phyloP scores from a whole-genome alignment of 2,797 vertebrate species.

The Hyperoplus immaculatus region DNA sequence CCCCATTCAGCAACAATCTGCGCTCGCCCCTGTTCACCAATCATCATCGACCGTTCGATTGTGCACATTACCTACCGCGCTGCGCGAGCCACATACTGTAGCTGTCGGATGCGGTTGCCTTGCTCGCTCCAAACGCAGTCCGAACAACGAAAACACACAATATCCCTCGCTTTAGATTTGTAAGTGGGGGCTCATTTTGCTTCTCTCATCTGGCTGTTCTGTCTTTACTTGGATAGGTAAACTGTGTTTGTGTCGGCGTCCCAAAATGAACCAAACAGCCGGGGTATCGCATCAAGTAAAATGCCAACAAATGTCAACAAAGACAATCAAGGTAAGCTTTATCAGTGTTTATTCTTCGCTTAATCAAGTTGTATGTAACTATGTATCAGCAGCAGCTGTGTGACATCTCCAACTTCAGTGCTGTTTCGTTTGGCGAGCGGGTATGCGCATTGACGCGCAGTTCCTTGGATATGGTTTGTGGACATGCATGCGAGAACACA shows the following conservation, averaged over 20 bases:
- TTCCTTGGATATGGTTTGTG: slow-evolving; percentile 45
- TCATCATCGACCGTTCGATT: slow-evolving; percentile 21
- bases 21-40: slow-evolving; percentile 51
- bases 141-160: slow-evolving; percentile 28
- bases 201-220: slow-evolving; percentile 19
- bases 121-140: slow-evolving; percentile 45
- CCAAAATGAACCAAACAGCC: slow-evolving; percentile 95
- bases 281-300: slow-evolving; percentile 93
- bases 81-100: slow-evolving; percentile 20
- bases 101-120: slow-evolving; percentile 60
- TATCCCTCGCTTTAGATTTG: slow-evolving; percentile 30
- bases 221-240: slow-evolving; percentile 56
- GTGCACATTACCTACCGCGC: slow-evolving; percentile 29
- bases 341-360: neutral
- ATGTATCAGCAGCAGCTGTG: slow-evolving; percentile 1
- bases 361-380: neutral
- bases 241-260: slow-evolving; percentile 58
- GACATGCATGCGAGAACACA: neutral
- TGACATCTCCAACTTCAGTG: slow-evolving; percentile 41
- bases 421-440: slow-evolving; percentile 22
- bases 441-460: slow-evolving; percentile 71
- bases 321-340: slow-evolving; percentile 89
- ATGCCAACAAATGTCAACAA: slow-evolving; percentile 86
- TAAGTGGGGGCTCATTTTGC: neutral
- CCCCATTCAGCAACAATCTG: slow-evolving; percentile 4